Evolutionary conservation across 2,888 invertebrate genomes (phyloP).

Genomic region (Chrysolina americana): DNA sequence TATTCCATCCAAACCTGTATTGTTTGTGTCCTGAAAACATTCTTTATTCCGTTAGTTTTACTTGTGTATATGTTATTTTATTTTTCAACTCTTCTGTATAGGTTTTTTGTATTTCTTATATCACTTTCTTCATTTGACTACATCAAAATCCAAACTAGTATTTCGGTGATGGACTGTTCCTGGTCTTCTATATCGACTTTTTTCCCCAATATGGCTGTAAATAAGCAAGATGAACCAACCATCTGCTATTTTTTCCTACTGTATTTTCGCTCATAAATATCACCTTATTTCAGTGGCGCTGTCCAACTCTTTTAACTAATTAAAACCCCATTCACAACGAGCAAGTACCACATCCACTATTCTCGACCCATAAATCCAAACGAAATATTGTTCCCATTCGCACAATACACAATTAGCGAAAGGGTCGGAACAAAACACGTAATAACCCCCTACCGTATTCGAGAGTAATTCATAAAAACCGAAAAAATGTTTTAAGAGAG

Average conservation of each 20-base stretch:
- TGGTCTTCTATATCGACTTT: too few relatives aligned
- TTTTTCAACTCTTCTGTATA: too few relatives aligned
- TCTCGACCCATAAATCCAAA: constrained; percentile 34
- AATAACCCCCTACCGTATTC: constrained; percentile 53
- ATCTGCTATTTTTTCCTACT: neutral
- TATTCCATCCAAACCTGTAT: too few relatives aligned
- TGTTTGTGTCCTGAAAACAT: too few relatives aligned
- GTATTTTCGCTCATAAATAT: neutral
- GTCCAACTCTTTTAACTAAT: constrained; percentile 31
- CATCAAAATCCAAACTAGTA: too few relatives aligned
- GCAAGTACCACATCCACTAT: constrained; percentile 23
- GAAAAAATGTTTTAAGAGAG: constrained; percentile 63
- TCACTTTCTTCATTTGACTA: too few relatives aligned
- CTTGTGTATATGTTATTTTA: too few relatives aligned
- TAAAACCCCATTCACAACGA: constrained; percentile 37
- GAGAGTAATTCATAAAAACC: constrained; percentile 62
- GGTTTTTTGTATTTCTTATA: too few relatives aligned
- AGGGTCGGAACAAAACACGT: constrained; percentile 55
- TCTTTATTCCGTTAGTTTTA: too few relatives aligned
- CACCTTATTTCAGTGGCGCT: neutral
- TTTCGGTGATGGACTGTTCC: too few relatives aligned
- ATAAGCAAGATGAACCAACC: too few relatives aligned
- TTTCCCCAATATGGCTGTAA: too few relatives aligned
- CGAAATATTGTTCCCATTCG: constrained; percentile 45
- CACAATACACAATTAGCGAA: constrained; percentile 60